Evolutionary conservation across 2,113 vertebrate species (phyloP).

Genomic region (Perccottus glenii): DNA sequence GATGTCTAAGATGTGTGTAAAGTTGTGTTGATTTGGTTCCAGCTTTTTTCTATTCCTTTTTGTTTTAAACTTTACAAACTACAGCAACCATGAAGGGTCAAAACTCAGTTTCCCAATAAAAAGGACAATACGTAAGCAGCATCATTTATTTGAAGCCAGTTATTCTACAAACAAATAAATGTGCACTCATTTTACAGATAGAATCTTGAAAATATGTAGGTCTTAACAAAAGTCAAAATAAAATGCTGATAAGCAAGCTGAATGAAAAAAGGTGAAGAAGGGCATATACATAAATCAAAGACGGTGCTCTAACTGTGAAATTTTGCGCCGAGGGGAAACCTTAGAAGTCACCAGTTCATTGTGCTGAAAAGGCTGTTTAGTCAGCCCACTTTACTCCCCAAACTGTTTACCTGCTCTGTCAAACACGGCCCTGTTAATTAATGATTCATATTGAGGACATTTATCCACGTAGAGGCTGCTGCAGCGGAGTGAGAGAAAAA

Average conservation of each 20-base stretch:
- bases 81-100: too few relatives aligned
- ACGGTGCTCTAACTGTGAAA: constrained; percentile 12
- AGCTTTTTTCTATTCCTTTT: too few relatives aligned
- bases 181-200: too few relatives aligned
- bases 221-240: neutral
- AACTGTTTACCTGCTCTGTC: constrained; percentile 82
- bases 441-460: constrained; percentile 80
- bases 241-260: constrained; percentile 4
- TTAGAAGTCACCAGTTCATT: constrained; percentile 57
- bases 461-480: constrained; percentile 64
- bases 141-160: too few relatives aligned
- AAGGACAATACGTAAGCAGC: too few relatives aligned
- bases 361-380: constrained; percentile 75
- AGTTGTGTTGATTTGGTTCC: too few relatives aligned
- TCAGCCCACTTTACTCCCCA: constrained; percentile 72
- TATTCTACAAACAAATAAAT: too few relatives aligned
- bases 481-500: constrained; percentile 22
- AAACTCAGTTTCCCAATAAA: too few relatives aligned
- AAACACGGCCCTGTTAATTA: constrained; percentile 80
- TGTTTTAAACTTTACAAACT: too few relatives aligned
- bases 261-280: constrained; percentile 17
- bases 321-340: constrained; percentile 10
- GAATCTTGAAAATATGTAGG: neutral
- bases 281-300: constrained; percentile 53
- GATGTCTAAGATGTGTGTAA: too few relatives aligned